A percentile compares a stretch with the other conserved stretches of the same genome.
These are phyloP conservation scores for Parauchenoglanis punctatus DNA, from an alignment of 2,797 vertebrate genomes.

Conservation along the genomic window DNA sequence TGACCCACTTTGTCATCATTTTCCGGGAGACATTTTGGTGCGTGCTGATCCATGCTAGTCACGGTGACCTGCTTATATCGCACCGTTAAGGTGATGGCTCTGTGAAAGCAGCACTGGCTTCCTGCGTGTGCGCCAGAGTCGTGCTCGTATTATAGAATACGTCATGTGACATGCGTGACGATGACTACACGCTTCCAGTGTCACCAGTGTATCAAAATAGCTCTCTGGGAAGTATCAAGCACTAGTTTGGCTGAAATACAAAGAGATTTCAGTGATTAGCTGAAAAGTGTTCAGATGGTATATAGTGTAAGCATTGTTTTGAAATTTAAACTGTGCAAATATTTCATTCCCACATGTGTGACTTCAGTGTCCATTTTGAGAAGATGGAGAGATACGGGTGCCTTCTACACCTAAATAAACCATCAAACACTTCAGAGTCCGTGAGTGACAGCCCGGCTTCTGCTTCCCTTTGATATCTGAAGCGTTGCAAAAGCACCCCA, in stretches of 20 bases:
- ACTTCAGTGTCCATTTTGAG: constrained; percentile 2
- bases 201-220: neutral
- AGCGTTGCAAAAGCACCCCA: constrained; percentile 22
- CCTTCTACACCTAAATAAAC: constrained; percentile 7
- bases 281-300: neutral
- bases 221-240: neutral
- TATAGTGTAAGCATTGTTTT: too few species aligned
- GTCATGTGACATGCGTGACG: neutral
- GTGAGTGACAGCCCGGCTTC: neutral
- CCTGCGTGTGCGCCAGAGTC: neutral
- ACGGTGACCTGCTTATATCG: neutral
- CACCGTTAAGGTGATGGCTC: neutral
- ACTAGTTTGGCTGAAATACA: neutral
- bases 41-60: constrained; percentile 14
- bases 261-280: neutral
- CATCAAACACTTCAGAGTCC: constrained; percentile 14
- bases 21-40: neutral
- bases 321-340: neutral
- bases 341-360: neutral
- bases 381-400: neutral
- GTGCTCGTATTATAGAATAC: neutral
- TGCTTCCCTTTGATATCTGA: constrained; percentile 24
- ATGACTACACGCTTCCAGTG: neutral
- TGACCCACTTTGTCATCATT: constrained; percentile 27
- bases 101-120: neutral